These are phyloP conservation scores for Paratrypauchen microcephalus DNA, from an alignment of 2,797 vertebrate genomes.

Conservation along the genomic window DNA sequence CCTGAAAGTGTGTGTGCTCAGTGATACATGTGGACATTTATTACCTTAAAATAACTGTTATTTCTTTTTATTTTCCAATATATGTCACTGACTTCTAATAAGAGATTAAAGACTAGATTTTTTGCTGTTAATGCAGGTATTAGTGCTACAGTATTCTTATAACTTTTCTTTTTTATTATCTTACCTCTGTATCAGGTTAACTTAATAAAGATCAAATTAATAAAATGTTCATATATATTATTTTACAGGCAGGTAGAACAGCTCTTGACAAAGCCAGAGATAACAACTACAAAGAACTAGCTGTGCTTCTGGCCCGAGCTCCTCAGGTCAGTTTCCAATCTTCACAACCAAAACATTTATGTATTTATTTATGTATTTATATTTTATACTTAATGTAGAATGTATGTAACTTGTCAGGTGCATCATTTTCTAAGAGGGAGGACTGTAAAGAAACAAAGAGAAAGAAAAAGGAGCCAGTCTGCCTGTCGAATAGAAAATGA, in stretches of 20 bases:
- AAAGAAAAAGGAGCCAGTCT: constrained; percentile 81
- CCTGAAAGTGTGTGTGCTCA: no score
- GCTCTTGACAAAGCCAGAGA: constrained; percentile 86
- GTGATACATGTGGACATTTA: no score
- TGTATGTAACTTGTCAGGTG: constrained; percentile 64
- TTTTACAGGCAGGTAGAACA: constrained; percentile 83
- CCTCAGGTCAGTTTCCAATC: constrained; percentile 77
- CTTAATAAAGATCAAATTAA: no score
- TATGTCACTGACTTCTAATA: background rate
- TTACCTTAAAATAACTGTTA: background rate
- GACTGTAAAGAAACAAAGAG: constrained; percentile 83
- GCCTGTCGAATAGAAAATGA: constrained; percentile 78
- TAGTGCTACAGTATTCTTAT: no score
- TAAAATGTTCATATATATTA: background rate
- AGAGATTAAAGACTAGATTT: no score
- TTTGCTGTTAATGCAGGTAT: no score
- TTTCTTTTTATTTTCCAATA: background rate
- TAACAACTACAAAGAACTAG: constrained; percentile 84
- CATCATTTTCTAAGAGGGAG: constrained; percentile 83
- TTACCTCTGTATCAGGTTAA: no score
- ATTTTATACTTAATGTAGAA: background rate
- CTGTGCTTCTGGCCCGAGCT: constrained; percentile 84
- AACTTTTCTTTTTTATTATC: no score
- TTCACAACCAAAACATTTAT: background rate
- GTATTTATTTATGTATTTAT: background rate